phyloP scores from a whole-genome alignment of 2,888 invertebrate genomes.

The Frankliniella intonsa region DNA sequence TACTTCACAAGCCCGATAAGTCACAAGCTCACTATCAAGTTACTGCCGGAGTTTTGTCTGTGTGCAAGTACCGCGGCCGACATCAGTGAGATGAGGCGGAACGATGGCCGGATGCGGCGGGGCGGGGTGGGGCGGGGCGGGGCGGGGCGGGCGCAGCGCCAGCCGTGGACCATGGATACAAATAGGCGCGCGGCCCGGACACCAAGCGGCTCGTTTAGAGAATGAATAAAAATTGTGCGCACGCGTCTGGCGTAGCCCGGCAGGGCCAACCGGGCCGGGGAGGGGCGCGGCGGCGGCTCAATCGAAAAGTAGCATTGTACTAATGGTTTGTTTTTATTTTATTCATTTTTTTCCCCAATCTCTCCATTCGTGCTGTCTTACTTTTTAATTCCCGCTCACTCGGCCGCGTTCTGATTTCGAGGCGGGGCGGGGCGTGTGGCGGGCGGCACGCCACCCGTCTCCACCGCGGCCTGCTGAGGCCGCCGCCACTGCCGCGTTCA shows the following conservation, averaged over 20 bases:
- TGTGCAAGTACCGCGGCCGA: too few species aligned
- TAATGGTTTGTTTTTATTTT: neutral
- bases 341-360: neutral
- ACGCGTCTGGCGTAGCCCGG: conserved; percentile 26
- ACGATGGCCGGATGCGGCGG: too few species aligned
- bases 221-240: conserved; percentile 36
- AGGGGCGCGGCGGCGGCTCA: neutral
- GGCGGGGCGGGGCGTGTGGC: neutral
- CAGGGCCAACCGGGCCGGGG: conserved; percentile 34
- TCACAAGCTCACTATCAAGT: too few species aligned
- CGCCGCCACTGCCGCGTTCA: neutral
- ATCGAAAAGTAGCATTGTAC: neutral
- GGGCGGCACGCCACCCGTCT: neutral
- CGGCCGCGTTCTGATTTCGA: neutral
- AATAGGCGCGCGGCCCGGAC: too few species aligned
- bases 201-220: too few species aligned
- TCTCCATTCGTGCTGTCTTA: neutral
- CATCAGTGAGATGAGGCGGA: too few species aligned
- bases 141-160: neutral
- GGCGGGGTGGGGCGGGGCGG: neutral
- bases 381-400: neutral
- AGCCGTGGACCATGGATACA: neutral
- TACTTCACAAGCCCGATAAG: too few species aligned
- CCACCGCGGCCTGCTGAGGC: neutral
- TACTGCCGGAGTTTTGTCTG: too few species aligned